Base-by-base conservation (phyloP, 2,888 invertebrate genomes). In the Byasa hedistus region DNA sequence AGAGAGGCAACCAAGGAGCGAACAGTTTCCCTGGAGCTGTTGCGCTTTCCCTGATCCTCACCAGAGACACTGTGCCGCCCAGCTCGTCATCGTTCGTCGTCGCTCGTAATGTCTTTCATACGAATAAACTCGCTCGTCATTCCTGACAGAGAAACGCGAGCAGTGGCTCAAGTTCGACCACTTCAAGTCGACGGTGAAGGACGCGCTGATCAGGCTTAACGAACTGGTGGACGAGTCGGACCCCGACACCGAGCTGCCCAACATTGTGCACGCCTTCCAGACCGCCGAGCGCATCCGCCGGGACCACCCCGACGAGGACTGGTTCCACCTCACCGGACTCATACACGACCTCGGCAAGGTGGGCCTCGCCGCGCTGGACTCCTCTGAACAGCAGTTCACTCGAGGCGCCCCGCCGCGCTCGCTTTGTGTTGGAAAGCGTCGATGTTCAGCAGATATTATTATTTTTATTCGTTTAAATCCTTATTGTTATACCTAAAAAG, bases 301-400 rank as follows among this genome's bases (percentile, higher is more conserved):
- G 57, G 96, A 96, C 62, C 95, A 96, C 81, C 98, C 98, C 0
- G 93, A 97, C 68, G 90, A 95, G 19, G 98, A 98, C 79, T 99
- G 99, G 99, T 95, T 99, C 80, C 99, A 99, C 72, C 93, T 99
- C 12, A 97, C 96, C 0, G 99, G 98, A 1, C 93, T 99, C 0
- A 96, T 99, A 57, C 99, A 99, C 82, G 99, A 99, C 84, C 89
- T 98, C 64, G 99, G 99, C 70, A 99, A 99, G 93, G 96, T 97
- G 48, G 5, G 48, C 32, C 5, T 10, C 32, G 32, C 1, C 44
- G 15, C 19, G 44, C 3, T 12, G 15, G 39, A 39, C n/a, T n/a
- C n/a, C n/a, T n/a, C n/a, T n/a, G n/a, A n/a, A n/a, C n/a, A n/a
- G n/a, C n/a, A n/a, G n/a, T n/a, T n/a, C n/a, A n/a, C n/a, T n/a